Conservation (phyloP, 2,113 vertebrate species). For the Scomber colias region DNA sequence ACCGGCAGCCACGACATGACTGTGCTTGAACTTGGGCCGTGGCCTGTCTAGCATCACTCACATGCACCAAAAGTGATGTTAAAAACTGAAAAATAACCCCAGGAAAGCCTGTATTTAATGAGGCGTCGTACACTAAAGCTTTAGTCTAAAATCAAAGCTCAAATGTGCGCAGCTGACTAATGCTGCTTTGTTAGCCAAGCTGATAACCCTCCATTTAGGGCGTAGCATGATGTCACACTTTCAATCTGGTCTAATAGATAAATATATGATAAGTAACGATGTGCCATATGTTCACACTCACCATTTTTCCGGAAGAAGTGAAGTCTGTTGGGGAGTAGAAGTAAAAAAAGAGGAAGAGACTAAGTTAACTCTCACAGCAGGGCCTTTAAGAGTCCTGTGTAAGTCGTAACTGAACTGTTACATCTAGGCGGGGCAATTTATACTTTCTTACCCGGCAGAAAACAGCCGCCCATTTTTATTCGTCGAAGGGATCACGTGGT, state of each 20-base stretch:
- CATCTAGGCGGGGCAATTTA: conserved; percentile 44
- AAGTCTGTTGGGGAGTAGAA: background rate
- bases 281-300: conserved; percentile 4
- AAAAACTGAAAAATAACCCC: too few relatives aligned
- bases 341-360: background rate
- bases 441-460: conserved; percentile 20
- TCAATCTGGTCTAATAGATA: fast-evolving
- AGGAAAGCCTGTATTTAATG: fast-evolving
- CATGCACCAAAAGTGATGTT: background rate
- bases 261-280: fast-evolving
- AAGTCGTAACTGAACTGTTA: conserved; percentile 54
- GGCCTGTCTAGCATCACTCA: background rate
- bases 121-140: background rate
- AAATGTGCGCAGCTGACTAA: too few relatives aligned
- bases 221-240: background rate
- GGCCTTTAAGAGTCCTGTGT: conserved; percentile 71
- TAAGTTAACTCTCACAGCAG: conserved; percentile 56
- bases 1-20: background rate
- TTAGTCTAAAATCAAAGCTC: too few relatives aligned
- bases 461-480: conserved; percentile 7
- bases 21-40: background rate
- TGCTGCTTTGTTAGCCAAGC: background rate
- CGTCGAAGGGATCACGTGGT: background rate
- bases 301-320: conserved; percentile 46
- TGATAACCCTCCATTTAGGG: fast-evolving